Conservation (phyloP, 92 coral and sea anemone genomes). For the Zoanthus solanderi region DNA sequence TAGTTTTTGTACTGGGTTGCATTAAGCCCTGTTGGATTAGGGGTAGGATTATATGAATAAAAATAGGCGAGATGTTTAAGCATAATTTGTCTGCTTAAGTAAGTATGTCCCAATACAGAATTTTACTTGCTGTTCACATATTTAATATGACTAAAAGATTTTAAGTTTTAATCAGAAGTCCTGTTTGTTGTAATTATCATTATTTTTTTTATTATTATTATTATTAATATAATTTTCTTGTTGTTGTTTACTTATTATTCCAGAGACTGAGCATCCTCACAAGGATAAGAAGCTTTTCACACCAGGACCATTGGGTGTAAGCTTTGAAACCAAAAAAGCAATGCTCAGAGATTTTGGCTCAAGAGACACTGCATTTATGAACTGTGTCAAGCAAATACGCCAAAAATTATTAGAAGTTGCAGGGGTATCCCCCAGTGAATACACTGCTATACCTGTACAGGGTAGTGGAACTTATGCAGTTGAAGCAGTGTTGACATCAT, state of each 20-base stretch:
- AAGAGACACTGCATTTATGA: slow-evolving; percentile 87
- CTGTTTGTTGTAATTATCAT: too few species aligned
- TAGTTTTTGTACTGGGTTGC: too few species aligned
- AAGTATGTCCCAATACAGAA: too few species aligned
- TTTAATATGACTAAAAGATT: too few species aligned
- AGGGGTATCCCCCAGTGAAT: slow-evolving; percentile 83
- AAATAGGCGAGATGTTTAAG: too few species aligned
- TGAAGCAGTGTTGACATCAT: slow-evolving; percentile 90
- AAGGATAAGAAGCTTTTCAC: slow-evolving; percentile 95
- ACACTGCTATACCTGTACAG: slow-evolving; percentile 82
- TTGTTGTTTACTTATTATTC: background rate
- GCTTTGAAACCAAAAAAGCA: slow-evolving; percentile 86
- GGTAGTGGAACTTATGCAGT: slow-evolving; percentile 96
- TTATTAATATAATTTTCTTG: background rate
- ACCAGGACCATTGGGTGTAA: slow-evolving; percentile 95
- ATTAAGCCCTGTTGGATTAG: too few species aligned
- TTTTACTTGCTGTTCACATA: too few species aligned
- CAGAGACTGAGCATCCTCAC: slow-evolving; percentile 48
- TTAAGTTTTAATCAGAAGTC: too few species aligned
- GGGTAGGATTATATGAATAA: too few species aligned
- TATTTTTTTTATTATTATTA: too few species aligned
- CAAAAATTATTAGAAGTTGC: slow-evolving; percentile 84
- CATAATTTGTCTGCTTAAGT: too few species aligned
- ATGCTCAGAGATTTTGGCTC: slow-evolving; percentile 98
- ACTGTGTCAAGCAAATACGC: slow-evolving; percentile 82